phyloP scores from a whole-genome alignment of 2,888 invertebrate genomes.

The Carpatolechia fugitivella region DNA sequence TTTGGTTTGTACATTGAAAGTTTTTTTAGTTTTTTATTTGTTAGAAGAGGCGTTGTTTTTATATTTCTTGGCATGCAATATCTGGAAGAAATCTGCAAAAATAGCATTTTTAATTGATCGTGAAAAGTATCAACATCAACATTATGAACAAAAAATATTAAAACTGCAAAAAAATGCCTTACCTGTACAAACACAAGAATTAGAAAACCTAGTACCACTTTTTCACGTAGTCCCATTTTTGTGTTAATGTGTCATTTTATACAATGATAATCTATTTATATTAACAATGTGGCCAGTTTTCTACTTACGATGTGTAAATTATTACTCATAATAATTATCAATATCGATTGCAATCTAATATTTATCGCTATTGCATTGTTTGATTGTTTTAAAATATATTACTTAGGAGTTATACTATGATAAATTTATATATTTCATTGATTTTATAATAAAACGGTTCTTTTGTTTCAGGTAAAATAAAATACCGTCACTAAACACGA shows the following conservation, averaged over 20 bases:
- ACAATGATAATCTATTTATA: constrained; percentile 31
- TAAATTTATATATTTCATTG: no score
- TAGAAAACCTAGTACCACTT: constrained; percentile 40
- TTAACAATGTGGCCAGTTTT: constrained; percentile 6
- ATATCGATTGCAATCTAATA: not conserved
- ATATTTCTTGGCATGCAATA: constrained; percentile 35
- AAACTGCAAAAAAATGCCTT: constrained; percentile 20
- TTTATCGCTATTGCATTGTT: no score
- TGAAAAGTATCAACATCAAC: not conserved
- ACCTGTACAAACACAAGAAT: constrained; percentile 41
- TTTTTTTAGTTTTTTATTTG: not conserved
- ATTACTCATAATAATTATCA: not conserved
- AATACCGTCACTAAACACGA: no score
- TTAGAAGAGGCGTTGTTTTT: not conserved
- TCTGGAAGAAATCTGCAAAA: constrained; percentile 35
- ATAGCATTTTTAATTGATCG: not conserved
- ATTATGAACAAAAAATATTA: not conserved
- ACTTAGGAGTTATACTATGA: no score
- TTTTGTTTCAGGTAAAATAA: not conserved
- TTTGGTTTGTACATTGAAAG: not conserved
- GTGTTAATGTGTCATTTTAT: constrained; percentile 22
- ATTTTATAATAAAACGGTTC: not conserved
- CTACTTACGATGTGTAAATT: not conserved
- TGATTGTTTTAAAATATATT: no score
- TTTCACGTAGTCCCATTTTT: constrained; percentile 50